Percentiles rank a stretch among this genome's conserved stretches.
phyloP scores from a whole-genome alignment of 1,140 invertebrate genomes.

The Cyclargus thomasi region DNA sequence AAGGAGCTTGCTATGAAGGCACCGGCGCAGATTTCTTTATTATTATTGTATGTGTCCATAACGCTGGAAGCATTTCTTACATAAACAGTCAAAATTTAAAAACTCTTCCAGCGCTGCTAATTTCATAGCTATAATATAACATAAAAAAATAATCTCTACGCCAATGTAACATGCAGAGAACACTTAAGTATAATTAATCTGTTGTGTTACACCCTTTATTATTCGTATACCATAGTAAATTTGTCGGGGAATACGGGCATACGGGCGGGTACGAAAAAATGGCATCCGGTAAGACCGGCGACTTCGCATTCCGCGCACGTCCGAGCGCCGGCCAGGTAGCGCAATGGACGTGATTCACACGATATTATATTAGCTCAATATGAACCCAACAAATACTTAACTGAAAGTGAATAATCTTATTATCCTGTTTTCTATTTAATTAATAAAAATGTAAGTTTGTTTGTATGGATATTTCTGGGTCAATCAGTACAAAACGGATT shows the following conservation, averaged over 20 bases:
- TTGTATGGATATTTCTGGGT: too few species aligned
- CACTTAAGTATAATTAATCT: neutral
- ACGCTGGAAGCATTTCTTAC: too few species aligned
- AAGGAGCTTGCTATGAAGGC: too few species aligned
- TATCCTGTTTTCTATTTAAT: neutral
- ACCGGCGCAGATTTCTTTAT: too few species aligned
- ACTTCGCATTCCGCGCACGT: slow-evolving; percentile 44
- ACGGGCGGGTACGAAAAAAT: slow-evolving; percentile 21
- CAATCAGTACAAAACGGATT: too few species aligned
- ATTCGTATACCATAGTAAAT: slow-evolving; percentile 11
- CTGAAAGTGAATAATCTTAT: neutral
- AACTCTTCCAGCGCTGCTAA: too few species aligned
- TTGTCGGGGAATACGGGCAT: slow-evolving; percentile 14
- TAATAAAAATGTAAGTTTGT: too few species aligned
- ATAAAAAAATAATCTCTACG: too few species aligned
- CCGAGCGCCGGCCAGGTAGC: slow-evolving; percentile 39
- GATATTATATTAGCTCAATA: slow-evolving; percentile 1
- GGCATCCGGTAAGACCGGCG: slow-evolving; percentile 37
- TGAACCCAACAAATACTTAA: neutral
- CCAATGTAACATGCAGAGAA: neutral
- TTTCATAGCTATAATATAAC: too few species aligned
- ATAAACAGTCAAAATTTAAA: too few species aligned
- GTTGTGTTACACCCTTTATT: too few species aligned
- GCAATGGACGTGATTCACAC: slow-evolving; percentile 16
- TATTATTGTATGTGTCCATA: too few species aligned